phyloP scores from a whole-genome alignment of 2,797 vertebrate genomes.

The Corythornis leucogaster region DNA sequence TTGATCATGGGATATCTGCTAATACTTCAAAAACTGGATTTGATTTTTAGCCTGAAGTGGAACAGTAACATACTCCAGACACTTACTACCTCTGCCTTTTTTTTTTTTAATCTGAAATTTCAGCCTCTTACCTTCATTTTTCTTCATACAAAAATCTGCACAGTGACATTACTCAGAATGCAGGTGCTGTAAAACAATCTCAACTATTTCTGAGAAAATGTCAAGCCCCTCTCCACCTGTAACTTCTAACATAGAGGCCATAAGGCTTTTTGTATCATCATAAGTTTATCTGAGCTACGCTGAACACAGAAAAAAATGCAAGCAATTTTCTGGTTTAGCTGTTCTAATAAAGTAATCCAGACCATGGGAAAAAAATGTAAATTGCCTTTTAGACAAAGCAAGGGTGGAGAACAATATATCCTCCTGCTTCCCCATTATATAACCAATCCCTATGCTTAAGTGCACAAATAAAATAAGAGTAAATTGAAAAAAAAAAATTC shows the following conservation, averaged over 20 bases:
- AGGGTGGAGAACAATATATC: background rate
- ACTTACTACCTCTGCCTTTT: background rate
- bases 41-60: background rate
- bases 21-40: background rate
- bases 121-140: background rate
- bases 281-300: background rate
- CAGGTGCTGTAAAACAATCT: background rate
- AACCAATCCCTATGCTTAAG: constrained; percentile 1
- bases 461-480: constrained; percentile 31
- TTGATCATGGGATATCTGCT: background rate
- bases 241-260: background rate
- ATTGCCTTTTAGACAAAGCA: background rate
- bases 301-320: background rate
- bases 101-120: background rate
- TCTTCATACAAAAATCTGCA: background rate
- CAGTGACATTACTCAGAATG: background rate
- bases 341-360: background rate
- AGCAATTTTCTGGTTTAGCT: background rate
- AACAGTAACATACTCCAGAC: background rate
- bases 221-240: background rate
- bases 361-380: background rate
- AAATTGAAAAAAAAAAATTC: constrained; percentile 60
- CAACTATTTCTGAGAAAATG: background rate
- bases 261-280: background rate
- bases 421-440: background rate